Evolutionary conservation across 2,888 invertebrate genomes (phyloP).

Genomic region (Napeogenes inachia): DNA sequence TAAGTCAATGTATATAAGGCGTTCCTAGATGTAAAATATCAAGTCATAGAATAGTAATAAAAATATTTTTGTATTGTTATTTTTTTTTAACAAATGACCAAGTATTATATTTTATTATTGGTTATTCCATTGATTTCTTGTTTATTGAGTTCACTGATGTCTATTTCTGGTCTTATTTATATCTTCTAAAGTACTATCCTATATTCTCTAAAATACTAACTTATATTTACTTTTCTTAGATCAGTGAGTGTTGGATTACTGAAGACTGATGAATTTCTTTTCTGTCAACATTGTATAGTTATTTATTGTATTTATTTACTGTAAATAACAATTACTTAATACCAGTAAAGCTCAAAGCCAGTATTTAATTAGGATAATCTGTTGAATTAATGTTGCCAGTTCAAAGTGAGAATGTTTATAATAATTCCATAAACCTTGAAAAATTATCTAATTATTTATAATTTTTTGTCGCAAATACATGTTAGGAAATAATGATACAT

Average conservation of each 20-base stretch:
- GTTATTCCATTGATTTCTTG: conserved; percentile 11
- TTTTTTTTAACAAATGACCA: background rate
- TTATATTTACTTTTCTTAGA: background rate
- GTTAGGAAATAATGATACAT: conserved; percentile 24
- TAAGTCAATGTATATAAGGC: too few relatives aligned
- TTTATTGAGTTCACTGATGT: conserved; percentile 21
- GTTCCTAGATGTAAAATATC: too few relatives aligned
- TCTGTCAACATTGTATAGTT: conserved; percentile 24
- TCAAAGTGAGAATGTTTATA: conserved; percentile 7
- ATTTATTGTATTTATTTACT: conserved; percentile 29
- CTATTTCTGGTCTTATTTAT: conserved; percentile 1
- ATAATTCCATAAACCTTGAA: background rate
- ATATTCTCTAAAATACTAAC: background rate
- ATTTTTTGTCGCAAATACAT: conserved; percentile 13
- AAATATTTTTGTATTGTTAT: background rate
- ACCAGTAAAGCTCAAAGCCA: conserved; percentile 26
- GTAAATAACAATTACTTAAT: conserved; percentile 14
- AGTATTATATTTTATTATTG: conserved; percentile 4
- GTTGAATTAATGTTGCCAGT: conserved; percentile 1
- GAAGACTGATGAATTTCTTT: conserved; percentile 28
- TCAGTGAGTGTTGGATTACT: conserved; percentile 19
- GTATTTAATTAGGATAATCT: conserved; percentile 20
- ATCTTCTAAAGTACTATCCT: too few relatives aligned
- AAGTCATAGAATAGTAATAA: too few relatives aligned
- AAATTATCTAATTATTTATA: background rate